Base-by-base conservation (phyloP, 2,797 vertebrate species). In the Echiichthys vipera region DNA sequence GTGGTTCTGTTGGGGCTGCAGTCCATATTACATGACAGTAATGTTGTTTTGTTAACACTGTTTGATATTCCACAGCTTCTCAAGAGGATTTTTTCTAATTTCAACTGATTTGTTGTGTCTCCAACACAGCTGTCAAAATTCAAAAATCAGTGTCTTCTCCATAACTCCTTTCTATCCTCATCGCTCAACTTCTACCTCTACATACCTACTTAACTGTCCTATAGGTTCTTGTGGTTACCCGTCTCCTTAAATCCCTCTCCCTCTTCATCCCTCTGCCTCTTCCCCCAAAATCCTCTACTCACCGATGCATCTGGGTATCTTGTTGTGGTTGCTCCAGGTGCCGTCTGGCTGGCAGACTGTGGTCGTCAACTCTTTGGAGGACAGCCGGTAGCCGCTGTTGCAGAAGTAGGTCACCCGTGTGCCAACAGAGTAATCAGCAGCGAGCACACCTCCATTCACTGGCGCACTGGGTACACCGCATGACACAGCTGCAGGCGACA, bases 311-410 rank as follows among this genome's bases (percentile, higher is more conserved):
- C 97, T 96, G 54, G 98, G 98, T 77, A 96, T 98, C 95, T 99
- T 99, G 90, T 99, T 99, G 85, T 98, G 98, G 91, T 96, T 98
- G 93, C 97, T 99, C 98, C 98, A 99, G 45, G 95, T 97, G 57
- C 97, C 96, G 80, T 99, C 98, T 2, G 98, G 95, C 82, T 98
- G 98, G 93, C 98, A 99, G 68, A 96, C 88, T 20, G 97, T 97
- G 70, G 96, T 97, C 27, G 96, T 98, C 78, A 99, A 95, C 90
- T 99, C 98, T 89, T 99, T 99, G 56, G 98, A 98, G 71, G 97
- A 98, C 24, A 99, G 94, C 80, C 96, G 94, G 49, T 97, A 99
- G 50, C 98, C 98, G 53, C 96, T 95, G 89, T 96, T 97, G 91
- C 98, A 99, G 92, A 99, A 99, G 92, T 99, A 99, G 84, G 96